Percentiles rank a stretch among this genome's conserved stretches.
These are phyloP conservation scores for Apistogramma diplotaenia DNA, from an alignment of 2,113 vertebrate species.

Conservation along the genomic window DNA sequence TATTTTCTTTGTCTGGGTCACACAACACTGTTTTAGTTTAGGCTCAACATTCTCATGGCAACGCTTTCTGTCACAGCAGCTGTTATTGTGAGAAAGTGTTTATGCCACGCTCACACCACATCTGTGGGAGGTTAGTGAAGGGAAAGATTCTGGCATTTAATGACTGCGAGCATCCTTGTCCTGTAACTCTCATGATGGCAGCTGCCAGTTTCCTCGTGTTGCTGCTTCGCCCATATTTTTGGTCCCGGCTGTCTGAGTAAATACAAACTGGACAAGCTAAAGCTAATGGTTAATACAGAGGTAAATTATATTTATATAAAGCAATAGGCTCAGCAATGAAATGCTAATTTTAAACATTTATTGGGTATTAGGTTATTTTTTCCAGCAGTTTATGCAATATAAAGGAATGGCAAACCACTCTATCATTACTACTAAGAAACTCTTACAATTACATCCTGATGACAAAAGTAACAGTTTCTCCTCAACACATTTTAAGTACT, in stretches of 20 bases:
- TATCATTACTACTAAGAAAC: not conserved
- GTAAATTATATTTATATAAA: rapidly evolving
- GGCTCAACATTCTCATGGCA: not conserved
- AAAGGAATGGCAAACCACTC: not conserved
- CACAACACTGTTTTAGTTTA: not conserved
- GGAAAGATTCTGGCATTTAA: not conserved
- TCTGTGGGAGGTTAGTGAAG: not conserved
- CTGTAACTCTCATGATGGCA: rapidly evolving
- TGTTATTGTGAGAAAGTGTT: not conserved
- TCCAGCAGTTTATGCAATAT: not conserved
- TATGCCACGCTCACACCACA: not conserved
- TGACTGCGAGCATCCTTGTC: rapidly evolving
- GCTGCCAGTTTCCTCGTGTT: not conserved
- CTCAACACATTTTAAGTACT: not conserved
- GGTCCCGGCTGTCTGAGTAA: not conserved
- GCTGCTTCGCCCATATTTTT: not conserved
- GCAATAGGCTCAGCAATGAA: not conserved
- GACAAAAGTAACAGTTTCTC: not conserved
- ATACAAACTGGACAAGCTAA: not conserved
- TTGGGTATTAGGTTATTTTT: not conserved
- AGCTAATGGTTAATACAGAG: not conserved
- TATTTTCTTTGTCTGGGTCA: not conserved
- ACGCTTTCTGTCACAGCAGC: not conserved
- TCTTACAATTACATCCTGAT: not conserved
- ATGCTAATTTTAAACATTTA: not conserved